phyloP scores from a whole-genome alignment of 2,888 invertebrate species.

The Machimus rusticus region DNA sequence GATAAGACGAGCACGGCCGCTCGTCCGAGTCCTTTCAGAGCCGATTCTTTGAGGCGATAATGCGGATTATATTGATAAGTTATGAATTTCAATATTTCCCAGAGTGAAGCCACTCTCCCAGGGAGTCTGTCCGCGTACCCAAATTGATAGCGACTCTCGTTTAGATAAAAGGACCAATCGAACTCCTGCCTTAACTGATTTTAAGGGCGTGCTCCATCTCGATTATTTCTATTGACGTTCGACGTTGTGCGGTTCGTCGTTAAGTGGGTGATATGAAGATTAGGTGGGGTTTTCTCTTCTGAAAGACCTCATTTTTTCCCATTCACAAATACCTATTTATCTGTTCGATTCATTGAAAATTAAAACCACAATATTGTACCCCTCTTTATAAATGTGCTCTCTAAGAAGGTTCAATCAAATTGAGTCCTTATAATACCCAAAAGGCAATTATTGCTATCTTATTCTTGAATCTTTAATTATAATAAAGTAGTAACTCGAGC shows the following conservation, averaged over 20 bases:
- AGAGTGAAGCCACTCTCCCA: neutral
- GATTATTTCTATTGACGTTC: neutral
- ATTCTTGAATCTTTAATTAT: no score
- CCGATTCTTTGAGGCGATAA: neutral
- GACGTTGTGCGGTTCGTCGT: neutral
- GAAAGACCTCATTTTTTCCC: neutral
- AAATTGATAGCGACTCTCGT: neutral
- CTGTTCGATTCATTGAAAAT: neutral
- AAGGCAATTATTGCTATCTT: no score
- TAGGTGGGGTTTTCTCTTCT: neutral
- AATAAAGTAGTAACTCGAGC: no score
- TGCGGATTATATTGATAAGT: constrained; percentile 8
- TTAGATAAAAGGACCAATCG: neutral
- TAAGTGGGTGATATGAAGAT: neutral
- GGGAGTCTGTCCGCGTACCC: neutral
- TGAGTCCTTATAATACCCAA: no score
- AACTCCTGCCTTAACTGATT: neutral
- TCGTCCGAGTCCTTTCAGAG: neutral
- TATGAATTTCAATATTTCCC: constrained; percentile 4
- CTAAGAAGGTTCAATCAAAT: no score
- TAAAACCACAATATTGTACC: no score
- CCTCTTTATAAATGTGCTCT: no score
- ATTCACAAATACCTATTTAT: neutral
- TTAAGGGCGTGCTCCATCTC: neutral
- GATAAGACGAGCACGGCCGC: constrained; percentile 39